Conservation (phyloP, 2,888 invertebrate genomes). For the Galeopsomyia nigrocyanea region DNA sequence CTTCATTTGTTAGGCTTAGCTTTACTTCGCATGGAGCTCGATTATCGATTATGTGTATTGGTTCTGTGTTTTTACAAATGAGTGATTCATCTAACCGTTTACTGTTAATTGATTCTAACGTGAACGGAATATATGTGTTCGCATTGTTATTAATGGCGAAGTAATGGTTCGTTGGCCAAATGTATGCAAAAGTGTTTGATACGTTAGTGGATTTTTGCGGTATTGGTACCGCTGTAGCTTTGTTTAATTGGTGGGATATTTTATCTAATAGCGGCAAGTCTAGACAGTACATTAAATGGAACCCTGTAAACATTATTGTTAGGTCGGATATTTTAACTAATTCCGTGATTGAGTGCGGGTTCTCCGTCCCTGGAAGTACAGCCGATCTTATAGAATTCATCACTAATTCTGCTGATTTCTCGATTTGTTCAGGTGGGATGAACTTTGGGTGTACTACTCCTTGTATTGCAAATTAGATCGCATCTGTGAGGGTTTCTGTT, state of each 20-base stretch:
- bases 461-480: too few relatives aligned
- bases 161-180: too few relatives aligned
- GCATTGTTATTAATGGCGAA: too few relatives aligned
- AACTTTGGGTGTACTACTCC: too few relatives aligned
- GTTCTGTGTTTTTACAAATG: not conserved
- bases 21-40: not conserved
- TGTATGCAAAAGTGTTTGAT: too few relatives aligned
- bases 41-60: not conserved
- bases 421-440: too few relatives aligned
- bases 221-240: not conserved
- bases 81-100: not conserved
- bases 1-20: too few relatives aligned
- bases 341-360: not conserved
- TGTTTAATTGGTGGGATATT: not conserved
- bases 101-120: not conserved
- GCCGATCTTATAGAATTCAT: not conserved
- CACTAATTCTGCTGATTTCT: not conserved
- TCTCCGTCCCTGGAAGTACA: not conserved
- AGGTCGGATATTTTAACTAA: too few relatives aligned
- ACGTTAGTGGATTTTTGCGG: too few relatives aligned
- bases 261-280: not conserved
- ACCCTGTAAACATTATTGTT: not conserved
- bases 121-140: too few relatives aligned
- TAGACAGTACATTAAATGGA: not conserved
- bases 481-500: not conserved